Percentiles rank a stretch among this genome's conserved stretches.
phyloP scores from a whole-genome alignment of 2,797 vertebrate species.

The Atherinosoma microstoma region DNA sequence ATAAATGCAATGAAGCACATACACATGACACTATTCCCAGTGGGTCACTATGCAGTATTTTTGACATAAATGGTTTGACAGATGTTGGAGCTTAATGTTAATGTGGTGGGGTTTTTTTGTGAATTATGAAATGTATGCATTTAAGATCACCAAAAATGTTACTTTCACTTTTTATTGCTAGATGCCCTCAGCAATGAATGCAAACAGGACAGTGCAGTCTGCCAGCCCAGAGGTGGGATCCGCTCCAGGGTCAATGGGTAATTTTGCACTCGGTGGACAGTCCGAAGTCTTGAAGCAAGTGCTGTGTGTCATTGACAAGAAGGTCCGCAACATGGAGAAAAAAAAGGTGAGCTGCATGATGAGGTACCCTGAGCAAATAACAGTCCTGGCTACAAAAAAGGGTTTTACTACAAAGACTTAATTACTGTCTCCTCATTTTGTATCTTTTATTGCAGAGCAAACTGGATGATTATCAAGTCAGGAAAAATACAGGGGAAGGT shows the following conservation, averaged over 20 bases:
- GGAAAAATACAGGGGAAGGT: constrained; percentile 93
- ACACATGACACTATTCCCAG: too few species aligned
- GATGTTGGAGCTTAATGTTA: background rate
- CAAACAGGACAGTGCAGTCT: constrained; percentile 88
- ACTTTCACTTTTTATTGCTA: constrained; percentile 43
- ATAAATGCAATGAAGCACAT: too few species aligned
- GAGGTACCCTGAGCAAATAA: background rate
- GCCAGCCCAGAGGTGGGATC: constrained; percentile 87
- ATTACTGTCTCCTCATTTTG: background rate
- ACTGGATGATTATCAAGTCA: constrained; percentile 96
- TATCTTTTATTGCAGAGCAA: constrained; percentile 84
- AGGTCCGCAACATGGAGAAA: constrained; percentile 96
- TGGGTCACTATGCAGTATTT: too few species aligned
- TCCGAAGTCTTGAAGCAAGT: constrained; percentile 97
- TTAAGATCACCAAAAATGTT: background rate
- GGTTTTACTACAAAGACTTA: background rate
- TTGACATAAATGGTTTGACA: background rate
- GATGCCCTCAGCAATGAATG: constrained; percentile 97
- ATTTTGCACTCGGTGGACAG: constrained; percentile 72
- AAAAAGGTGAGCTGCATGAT: constrained; percentile 87
- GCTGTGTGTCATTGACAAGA: constrained; percentile 94
- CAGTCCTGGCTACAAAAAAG: background rate
- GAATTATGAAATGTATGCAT: background rate
- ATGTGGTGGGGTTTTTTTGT: background rate
- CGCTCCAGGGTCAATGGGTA: constrained; percentile 82